Evolutionary conservation across 2,113 vertebrate genomes (phyloP), one percentile per base, ranked within the genome.

Genomic region (Ardeotis arabs): DNA sequence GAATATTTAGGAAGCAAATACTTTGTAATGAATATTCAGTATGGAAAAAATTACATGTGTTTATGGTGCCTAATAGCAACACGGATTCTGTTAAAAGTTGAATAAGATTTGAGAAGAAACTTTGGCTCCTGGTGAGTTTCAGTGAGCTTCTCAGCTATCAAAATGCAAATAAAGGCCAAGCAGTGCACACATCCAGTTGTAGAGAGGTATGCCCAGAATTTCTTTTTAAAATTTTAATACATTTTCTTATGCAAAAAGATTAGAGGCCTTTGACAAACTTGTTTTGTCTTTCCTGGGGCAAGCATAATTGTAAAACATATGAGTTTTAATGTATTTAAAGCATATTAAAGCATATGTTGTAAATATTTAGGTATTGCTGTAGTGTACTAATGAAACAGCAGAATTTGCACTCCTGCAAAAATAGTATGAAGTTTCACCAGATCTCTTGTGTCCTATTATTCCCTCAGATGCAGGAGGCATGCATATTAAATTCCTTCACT

Each of bases 231-330:
- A 27, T 69, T 62, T 86, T 44, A 59, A 55, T 63, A 28, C 14
- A 81, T 81, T 62, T 9, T 49, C 27, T 29, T 41, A 23, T 33
- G 25, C 10, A 53, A 70, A 74, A 59, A 37, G 3, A 37, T 66
- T 28, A 14, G 23, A 41, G 0, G 0, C 12, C 4, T 70, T 66
- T 84, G n/a, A 6, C 23, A 86, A 33, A 55, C 3, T 45, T 72
- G 1, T 53, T 67, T 81, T 84, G 7, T 10, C 3, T 87, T 87
- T 77, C 12, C 7, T 4, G 33, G 31, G 10, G 9, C 28, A 66
- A 70, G 11, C 12, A 4, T 31, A 63, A 28, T 44, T 72, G 44
- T 27, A 58, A 81, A 78, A 18, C 2, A 28, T 8, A 14, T 2
- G 27, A 33, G 7, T 55, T 21, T 55, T 14, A 29, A 21, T 1